Percentiles rank a stretch among this genome's conserved stretches.
Evolutionary conservation across 2,113 vertebrate genomes (phyloP).

Genomic region (Sardina pilchardus): DNA sequence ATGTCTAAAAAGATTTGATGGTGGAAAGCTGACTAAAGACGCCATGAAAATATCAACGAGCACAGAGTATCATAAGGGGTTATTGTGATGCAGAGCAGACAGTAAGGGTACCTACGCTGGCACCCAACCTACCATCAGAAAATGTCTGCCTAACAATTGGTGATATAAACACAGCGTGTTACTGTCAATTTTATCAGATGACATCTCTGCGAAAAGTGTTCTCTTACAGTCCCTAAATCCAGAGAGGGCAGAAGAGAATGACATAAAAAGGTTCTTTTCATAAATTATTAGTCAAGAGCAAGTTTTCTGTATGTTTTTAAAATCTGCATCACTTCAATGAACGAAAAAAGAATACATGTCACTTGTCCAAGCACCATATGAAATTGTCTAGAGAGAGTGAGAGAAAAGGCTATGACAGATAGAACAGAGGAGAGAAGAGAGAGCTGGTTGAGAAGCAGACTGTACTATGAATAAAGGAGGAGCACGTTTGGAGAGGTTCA

Average conservation of each 20-base stretch:
- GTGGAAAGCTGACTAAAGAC: neutral
- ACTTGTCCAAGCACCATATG: neutral
- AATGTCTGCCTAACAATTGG: neutral
- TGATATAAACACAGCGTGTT: constrained; percentile 45
- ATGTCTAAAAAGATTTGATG: neutral
- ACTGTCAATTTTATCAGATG: constrained; percentile 37
- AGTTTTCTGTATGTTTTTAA: constrained; percentile 35
- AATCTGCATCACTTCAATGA: constrained; percentile 3
- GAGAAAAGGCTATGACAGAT: neutral
- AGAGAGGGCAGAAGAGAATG: constrained; percentile 31
- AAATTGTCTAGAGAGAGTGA: neutral
- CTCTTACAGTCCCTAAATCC: constrained; percentile 21
- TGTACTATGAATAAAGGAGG: neutral
- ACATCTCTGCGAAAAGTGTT: constrained; percentile 12
- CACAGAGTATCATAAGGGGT: neutral
- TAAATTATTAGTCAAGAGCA: constrained; percentile 58
- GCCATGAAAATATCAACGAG: neutral
- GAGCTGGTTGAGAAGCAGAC: neutral
- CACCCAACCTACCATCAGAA: neutral
- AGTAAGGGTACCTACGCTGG: neutral
- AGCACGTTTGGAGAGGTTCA: neutral
- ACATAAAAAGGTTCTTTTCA: constrained; percentile 58
- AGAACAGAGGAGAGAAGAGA: neutral
- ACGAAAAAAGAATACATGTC: neutral
- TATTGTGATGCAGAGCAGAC: neutral